These are phyloP conservation scores for Andricus grossulariae DNA, from an alignment of 1,140 invertebrate species.

Conservation along the genomic window DNA sequence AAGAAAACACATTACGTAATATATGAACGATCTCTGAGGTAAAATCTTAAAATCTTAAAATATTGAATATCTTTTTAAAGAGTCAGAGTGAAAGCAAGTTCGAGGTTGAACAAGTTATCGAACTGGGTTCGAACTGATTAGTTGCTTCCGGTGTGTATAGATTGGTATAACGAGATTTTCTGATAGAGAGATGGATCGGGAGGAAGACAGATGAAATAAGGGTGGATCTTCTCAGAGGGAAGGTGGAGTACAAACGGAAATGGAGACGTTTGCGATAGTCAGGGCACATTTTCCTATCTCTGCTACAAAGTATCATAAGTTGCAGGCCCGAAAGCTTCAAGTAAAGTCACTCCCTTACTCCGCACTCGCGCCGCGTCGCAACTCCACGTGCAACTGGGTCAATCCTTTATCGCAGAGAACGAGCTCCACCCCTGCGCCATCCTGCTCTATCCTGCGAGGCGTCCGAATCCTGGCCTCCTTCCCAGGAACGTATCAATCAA, in stretches of 20 bases:
- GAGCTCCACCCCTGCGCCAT: neutral
- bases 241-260: constrained; percentile 29
- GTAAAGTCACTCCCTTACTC: constrained; percentile 3
- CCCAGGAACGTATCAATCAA: neutral
- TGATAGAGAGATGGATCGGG: no score
- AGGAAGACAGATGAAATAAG: constrained; percentile 32
- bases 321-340: constrained; percentile 41
- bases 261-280: constrained; percentile 5
- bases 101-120: no score
- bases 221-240: constrained; percentile 2
- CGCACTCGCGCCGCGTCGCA: neutral
- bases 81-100: no score
- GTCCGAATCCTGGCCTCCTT: constrained; percentile 5
- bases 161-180: no score
- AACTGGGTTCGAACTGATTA: no score
- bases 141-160: no score
- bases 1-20: no score
- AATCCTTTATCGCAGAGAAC: constrained; percentile 36
- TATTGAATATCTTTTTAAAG: no score
- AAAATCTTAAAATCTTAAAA: no score
- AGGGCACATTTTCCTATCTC: constrained; percentile 45
- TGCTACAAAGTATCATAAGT: constrained; percentile 43
- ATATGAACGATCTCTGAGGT: no score
- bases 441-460: neutral
- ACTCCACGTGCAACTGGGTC: constrained; percentile 34